phyloP scores from a whole-genome alignment of 2,797 vertebrate genomes.

The Dromococcyx pavoninus region DNA sequence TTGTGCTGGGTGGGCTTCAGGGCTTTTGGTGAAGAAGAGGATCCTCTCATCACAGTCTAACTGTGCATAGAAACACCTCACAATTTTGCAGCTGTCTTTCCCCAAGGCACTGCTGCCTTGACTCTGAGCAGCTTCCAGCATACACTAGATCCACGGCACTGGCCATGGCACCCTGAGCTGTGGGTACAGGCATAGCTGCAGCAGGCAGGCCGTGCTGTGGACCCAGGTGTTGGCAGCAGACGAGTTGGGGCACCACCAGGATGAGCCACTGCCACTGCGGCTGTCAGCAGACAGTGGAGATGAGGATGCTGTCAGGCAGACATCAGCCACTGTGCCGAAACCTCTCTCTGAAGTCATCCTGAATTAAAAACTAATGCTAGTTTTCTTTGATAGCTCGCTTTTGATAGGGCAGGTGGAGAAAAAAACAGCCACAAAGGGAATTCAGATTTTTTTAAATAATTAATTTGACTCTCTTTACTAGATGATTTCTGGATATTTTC shows the following conservation, averaged over 20 bases:
- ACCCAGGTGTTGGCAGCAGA: background rate
- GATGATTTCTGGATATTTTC: background rate
- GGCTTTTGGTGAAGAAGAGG: background rate
- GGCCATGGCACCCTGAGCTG: background rate
- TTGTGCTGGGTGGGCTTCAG: background rate
- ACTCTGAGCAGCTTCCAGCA: background rate
- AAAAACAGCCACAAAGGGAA: background rate
- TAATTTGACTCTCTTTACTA: background rate
- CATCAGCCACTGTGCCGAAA: fast-evolving
- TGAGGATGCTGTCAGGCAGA: background rate
- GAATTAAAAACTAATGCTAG: background rate
- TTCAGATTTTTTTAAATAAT: background rate
- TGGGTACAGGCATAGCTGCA: fast-evolving
- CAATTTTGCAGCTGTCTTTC: background rate
- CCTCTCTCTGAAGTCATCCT: background rate
- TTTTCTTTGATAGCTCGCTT: background rate
- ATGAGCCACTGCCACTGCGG: fast-evolving
- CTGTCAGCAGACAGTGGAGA: fast-evolving
- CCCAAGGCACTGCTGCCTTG: background rate
- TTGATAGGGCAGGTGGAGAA: background rate
- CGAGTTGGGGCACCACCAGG: fast-evolving
- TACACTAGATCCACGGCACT: fast-evolving
- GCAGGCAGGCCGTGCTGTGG: background rate
- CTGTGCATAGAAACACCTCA: background rate
- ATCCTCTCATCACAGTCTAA: background rate